A percentile compares a stretch with the other conserved stretches of the same genome.
phyloP scores from a whole-genome alignment of 2,888 invertebrate genomes.

The Sialis fuliginosa region DNA sequence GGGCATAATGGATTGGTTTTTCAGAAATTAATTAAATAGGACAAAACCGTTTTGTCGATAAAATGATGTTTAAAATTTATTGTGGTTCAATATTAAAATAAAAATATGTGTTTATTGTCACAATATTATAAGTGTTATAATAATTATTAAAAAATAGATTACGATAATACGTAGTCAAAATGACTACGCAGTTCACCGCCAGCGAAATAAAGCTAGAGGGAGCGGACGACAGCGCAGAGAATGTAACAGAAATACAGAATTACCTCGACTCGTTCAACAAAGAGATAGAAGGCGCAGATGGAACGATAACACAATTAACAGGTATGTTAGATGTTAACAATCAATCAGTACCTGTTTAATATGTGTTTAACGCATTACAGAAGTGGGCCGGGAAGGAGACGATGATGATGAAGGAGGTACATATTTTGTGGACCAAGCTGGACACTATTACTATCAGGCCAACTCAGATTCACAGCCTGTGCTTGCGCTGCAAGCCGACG shows the following conservation, averaged over 20 bases:
- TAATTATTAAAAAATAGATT: not conserved
- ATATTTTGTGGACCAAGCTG: conserved; percentile 66
- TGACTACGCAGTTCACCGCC: conserved; percentile 22
- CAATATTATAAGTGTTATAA: not conserved
- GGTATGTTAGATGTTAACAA: conserved; percentile 18
- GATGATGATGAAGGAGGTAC: conserved; percentile 38
- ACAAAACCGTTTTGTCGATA: no score
- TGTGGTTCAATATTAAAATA: no score
- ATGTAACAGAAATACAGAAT: conserved; percentile 55
- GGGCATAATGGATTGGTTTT: not conserved
- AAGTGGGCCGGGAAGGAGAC: conserved; percentile 16
- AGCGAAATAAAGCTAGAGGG: conserved; percentile 25
- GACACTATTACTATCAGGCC: conserved; percentile 68
- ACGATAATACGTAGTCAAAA: conserved; percentile 11
- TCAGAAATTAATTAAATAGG: no score
- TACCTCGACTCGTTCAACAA: conserved; percentile 70
- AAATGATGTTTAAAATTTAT: no score
- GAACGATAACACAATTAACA: conserved; percentile 22
- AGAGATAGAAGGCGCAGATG: conserved; percentile 47
- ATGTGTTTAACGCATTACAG: conserved; percentile 5
- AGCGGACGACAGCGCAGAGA: conserved; percentile 21
- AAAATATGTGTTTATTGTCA: not conserved
- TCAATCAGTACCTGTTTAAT: not conserved
- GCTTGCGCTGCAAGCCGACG: conserved; percentile 29
- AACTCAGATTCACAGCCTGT: conserved; percentile 43